Base-by-base conservation (phyloP, 2,888 invertebrate genomes). In the Myopa testacea region DNA sequence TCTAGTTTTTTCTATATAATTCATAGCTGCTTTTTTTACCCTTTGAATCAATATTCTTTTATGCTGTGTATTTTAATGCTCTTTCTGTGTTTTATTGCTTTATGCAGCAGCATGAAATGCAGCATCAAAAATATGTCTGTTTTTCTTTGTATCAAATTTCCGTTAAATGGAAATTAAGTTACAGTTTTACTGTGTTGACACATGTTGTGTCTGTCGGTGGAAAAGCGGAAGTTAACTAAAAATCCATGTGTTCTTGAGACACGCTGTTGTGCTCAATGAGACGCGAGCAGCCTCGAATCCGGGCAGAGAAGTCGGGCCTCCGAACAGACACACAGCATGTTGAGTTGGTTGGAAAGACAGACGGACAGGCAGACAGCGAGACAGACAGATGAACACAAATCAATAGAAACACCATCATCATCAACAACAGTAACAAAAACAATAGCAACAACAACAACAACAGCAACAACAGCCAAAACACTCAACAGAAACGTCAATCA, bases 381-480 rank as follows among this genome's bases (percentile, higher is more conserved):
- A 26, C 10, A 38, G 19, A 45, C 16, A 45, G n/a, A 45, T 6
- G 16, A 40, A 19, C n/a, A 60, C 34, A 60, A 60, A 72, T 60
- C 38, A 60, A 58, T n/a, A 40, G n/a, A 72, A 62, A 45, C 45
- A 45, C 45, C 7, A 45, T 45, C 45, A 45, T 45, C 45, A 69
- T 10, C 37, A 72, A 6, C 16, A 58, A 34, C 38, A 71, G 7
- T 1, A 52, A 34, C 19, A 14, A 38, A 72, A 40, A 19, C 19
- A n/a, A n/a, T n/a, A 73, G 63, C 26, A 50, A 73, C 7, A 73
- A 73, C 34, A 63, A 73, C 40, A 58, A 58, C 38, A 60, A 60
- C 7, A 73, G 62, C 34, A 63, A 73, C 40, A 58, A 58, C 38
- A 60, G 38, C 37, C 58, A 16, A 4, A 58, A 34, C 38, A 71